Base-by-base conservation (phyloP, 2,113 vertebrate genomes). In the Nicator chloris region DNA sequence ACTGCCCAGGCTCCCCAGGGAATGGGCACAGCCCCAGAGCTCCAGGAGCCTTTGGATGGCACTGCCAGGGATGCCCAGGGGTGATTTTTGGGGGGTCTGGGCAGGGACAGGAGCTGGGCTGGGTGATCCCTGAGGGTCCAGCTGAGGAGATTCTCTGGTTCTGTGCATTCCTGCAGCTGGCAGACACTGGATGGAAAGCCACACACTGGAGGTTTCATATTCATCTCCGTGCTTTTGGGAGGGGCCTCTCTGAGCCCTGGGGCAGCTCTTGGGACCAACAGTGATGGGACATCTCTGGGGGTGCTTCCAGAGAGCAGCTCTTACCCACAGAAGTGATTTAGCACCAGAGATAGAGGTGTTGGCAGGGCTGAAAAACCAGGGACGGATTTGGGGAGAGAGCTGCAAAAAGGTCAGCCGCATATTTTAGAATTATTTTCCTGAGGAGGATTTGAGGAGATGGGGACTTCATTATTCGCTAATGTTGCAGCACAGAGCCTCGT, bases 391-490 rank as follows among this genome's bases (percentile, higher is more conserved):
- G 63, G 65, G 50, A 57, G 37, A 27, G 42, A 85, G 45, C 84
- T 92, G 87, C 78, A 19, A 91, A 91, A 91, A 91, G 45, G 53
- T 57, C 75, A 80, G 66, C 42, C 66, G 57, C 33, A 27, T 79
- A 64, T 37, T 90, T 90, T 40, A 76, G 57, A 96, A 76, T 76
- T 83, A 61, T 88, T 92, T 85, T 80, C 50, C 79, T 24, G 59
- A 80, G 92, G 53, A 90, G 65, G 54, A 50, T 88, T 73, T 80
- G 59, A 69, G 77, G 88, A 88, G 90, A 93, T 80, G 90, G 86
- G 93, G 86, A 80, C 85, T 73, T 53, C 76, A n/a, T 92, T 93
- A 88, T 90, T 92, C 83, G 92, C 90, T 88, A 88, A 85, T 53
- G 76, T 82, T 53, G 79, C 66, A 80, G 68, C 65, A 49, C 79